Conservation (phyloP, 2,888 invertebrate species). For the Daptonema setosum region DNA sequence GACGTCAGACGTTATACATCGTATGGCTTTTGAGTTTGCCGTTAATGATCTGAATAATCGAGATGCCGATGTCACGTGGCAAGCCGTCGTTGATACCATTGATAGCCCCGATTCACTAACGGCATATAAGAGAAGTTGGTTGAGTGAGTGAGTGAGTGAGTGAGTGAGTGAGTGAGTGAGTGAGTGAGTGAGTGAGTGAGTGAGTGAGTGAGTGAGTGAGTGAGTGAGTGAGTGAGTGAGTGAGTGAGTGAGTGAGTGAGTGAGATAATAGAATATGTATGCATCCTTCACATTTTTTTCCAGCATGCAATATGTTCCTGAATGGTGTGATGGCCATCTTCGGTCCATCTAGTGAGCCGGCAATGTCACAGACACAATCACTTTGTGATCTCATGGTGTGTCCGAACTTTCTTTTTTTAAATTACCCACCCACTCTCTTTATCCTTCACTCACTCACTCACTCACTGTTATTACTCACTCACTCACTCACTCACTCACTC, state of each 20-base stretch:
- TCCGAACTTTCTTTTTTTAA: not conserved
- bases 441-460: too few relatives aligned
- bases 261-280: too few relatives aligned
- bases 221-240: too few relatives aligned
- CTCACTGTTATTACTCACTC: too few relatives aligned
- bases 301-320: conserved; percentile 6
- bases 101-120: not conserved
- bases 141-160: too few relatives aligned
- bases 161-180: too few relatives aligned
- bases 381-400: conserved; percentile 5
- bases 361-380: not conserved
- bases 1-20: not conserved
- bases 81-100: not conserved
- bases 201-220: too few relatives aligned
- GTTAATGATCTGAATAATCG: not conserved
- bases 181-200: too few relatives aligned
- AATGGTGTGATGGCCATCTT: conserved; percentile 1
- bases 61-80: not conserved
- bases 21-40: not conserved
- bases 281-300: not conserved
- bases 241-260: too few relatives aligned
- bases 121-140: not conserved
- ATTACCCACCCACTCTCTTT: not conserved
- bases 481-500: too few relatives aligned
- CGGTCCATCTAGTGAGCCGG: conserved; percentile 2